Percentiles rank a stretch among this genome's conserved stretches.
Conservation (phyloP, 2,113 vertebrate genomes). For the Rutilus rutilus region DNA sequence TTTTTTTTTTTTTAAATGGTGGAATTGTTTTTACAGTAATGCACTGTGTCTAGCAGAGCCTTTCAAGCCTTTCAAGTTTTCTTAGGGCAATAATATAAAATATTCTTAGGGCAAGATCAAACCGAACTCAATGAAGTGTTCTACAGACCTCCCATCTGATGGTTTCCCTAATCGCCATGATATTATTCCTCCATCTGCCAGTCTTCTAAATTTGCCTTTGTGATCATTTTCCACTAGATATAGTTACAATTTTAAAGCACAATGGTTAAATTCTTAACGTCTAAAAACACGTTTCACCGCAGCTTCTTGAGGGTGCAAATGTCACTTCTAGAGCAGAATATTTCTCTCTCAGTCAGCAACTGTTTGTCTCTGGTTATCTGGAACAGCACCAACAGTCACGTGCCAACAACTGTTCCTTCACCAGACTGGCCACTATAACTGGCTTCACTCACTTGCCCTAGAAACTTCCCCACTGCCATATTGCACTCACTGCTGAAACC, state of each 20-base stretch:
- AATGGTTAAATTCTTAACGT: neutral
- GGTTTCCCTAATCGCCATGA: neutral
- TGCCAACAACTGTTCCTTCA: conserved; percentile 11
- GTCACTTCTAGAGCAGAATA: conserved; percentile 3
- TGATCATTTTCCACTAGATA: neutral
- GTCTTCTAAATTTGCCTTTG: neutral
- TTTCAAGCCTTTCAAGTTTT: no score
- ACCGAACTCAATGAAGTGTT: neutral
- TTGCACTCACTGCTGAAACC: conserved; percentile 20
- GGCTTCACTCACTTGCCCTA: neutral
- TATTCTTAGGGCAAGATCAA: neutral
- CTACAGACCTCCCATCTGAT: neutral
- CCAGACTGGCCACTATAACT: conserved; percentile 17
- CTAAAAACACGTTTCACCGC: neutral
- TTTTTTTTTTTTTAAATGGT: no score
- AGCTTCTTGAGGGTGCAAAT: neutral
- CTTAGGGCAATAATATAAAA: neutral
- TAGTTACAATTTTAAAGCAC: neutral
- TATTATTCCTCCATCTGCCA: neutral
- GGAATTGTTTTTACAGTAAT: no score
- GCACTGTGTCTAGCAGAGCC: no score
- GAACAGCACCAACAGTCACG: neutral
- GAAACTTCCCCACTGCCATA: neutral
- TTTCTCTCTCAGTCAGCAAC: neutral
- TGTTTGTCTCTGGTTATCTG: conserved; percentile 7